Percentiles rank a stretch among this genome's conserved stretches.
These are phyloP conservation scores for Clarias pachynema DNA, from an alignment of 2,797 vertebrate genomes.

Conservation along the genomic window DNA sequence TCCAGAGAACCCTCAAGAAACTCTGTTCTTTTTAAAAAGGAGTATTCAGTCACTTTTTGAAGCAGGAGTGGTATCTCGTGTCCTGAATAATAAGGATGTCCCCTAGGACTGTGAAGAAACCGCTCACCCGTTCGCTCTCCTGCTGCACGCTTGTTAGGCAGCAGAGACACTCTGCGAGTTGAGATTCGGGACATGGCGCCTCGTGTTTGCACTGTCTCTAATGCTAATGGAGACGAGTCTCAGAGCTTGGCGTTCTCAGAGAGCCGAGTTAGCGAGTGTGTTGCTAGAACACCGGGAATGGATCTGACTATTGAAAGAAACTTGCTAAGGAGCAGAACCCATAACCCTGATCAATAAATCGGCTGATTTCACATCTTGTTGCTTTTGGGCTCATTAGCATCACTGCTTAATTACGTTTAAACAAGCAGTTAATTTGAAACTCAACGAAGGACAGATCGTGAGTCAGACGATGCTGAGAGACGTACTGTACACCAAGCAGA, in stretches of 20 bases:
- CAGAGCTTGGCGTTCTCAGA: neutral
- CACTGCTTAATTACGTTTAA: conserved; percentile 6
- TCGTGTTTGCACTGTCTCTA: conserved; percentile 11
- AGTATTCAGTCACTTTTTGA: neutral
- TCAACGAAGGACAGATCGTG: no score
- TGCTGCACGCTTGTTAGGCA: conserved; percentile 43
- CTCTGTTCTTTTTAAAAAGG: neutral
- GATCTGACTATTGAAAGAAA: neutral
- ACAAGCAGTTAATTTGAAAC: conserved; percentile 9
- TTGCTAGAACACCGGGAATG: neutral
- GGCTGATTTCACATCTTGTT: conserved; percentile 10
- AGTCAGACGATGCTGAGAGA: neutral
- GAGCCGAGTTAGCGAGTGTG: neutral
- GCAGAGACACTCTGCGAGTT: conserved; percentile 18
- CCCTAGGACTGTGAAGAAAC: neutral
- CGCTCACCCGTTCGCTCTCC: conserved; percentile 24
- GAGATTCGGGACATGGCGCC: conserved; percentile 18
- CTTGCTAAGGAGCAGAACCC: neutral
- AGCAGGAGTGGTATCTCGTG: conserved; percentile 7
- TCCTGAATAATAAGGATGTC: conserved; percentile 6
- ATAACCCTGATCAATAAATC: conserved; percentile 7
- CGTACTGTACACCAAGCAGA: neutral
- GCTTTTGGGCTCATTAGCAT: conserved; percentile 16
- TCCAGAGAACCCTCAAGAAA: neutral
- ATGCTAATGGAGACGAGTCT: conserved; percentile 17